Conservation (phyloP, 2,888 invertebrate species). For the Anthoptus insignis region DNA sequence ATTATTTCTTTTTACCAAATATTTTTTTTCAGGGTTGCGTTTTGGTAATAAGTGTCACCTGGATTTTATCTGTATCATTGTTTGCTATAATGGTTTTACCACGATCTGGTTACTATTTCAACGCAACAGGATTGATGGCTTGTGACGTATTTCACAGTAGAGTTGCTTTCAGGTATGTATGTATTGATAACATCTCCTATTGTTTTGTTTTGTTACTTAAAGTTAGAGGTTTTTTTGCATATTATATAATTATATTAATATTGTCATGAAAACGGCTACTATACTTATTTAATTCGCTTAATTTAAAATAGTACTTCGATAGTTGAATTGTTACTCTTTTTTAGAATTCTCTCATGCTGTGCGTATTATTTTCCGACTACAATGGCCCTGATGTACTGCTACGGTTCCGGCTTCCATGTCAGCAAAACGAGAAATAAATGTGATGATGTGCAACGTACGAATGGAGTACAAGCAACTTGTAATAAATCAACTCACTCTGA, state of each 20-base stretch:
- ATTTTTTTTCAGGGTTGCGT: conserved; percentile 93
- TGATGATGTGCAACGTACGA: conserved; percentile 71
- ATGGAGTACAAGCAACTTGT: conserved; percentile 75
- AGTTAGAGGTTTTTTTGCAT: too few species aligned
- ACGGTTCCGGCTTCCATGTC: conserved; percentile 96
- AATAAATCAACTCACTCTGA: conserved; percentile 68
- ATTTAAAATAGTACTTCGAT: too few species aligned
- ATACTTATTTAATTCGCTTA: too few species aligned
- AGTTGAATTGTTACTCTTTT: conserved; percentile 40
- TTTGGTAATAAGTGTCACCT: conserved; percentile 93
- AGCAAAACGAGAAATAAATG: conserved; percentile 92
- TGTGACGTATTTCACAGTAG: conserved; percentile 96
- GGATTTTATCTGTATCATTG: conserved; percentile 94
- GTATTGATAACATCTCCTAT: too few species aligned
- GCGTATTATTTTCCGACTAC: conserved; percentile 97
- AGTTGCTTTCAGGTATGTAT: conserved; percentile 86
- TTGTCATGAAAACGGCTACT: too few species aligned
- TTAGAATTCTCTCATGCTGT: conserved; percentile 94
- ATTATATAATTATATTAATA: too few species aligned
- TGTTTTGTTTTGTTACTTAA: too few species aligned
- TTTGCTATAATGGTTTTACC: conserved; percentile 95
- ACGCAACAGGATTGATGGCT: conserved; percentile 94
- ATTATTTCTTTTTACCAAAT: too few species aligned
- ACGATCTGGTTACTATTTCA: conserved; percentile 95
- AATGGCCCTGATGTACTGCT: conserved; percentile 97